Evolutionary conservation across 2,113 vertebrate species (phyloP).

Genomic region (Vidua chalybeata): DNA sequence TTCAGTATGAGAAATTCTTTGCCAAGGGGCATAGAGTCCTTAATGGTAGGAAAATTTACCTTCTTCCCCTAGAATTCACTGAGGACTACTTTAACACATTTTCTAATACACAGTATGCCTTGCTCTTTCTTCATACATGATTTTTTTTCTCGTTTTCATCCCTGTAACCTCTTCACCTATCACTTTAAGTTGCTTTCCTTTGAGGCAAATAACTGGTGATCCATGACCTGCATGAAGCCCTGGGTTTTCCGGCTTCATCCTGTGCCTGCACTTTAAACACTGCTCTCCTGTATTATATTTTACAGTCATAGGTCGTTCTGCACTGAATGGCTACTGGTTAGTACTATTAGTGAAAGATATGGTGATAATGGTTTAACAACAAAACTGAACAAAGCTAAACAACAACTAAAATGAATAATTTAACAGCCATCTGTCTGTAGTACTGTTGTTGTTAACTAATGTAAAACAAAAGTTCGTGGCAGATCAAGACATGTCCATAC

Average conservation of each 20-base stretch:
- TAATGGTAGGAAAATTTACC: neutral
- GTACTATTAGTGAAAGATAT: neutral
- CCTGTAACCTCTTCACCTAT: neutral
- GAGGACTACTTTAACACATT: neutral
- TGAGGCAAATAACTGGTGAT: neutral
- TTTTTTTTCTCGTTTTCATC: neutral
- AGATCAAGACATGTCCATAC: neutral
- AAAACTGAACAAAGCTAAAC: neutral
- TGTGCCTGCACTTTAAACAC: neutral
- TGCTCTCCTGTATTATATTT: neutral
- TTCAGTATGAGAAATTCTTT: neutral
- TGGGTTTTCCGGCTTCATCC: neutral
- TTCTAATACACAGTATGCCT: neutral
- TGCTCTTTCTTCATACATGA: neutral
- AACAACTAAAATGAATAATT: neutral
- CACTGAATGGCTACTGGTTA: neutral
- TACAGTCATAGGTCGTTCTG: neutral
- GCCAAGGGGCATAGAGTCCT: accelerated
- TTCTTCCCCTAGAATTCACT: neutral
- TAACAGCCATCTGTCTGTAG: neutral
- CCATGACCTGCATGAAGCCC: neutral
- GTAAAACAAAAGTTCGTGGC: neutral
- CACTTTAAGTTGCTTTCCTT: neutral
- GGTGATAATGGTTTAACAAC: neutral
- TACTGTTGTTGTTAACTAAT: neutral